Evolutionary conservation across 2,888 invertebrate genomes (phyloP).

Genomic region (Thumatha senex): DNA sequence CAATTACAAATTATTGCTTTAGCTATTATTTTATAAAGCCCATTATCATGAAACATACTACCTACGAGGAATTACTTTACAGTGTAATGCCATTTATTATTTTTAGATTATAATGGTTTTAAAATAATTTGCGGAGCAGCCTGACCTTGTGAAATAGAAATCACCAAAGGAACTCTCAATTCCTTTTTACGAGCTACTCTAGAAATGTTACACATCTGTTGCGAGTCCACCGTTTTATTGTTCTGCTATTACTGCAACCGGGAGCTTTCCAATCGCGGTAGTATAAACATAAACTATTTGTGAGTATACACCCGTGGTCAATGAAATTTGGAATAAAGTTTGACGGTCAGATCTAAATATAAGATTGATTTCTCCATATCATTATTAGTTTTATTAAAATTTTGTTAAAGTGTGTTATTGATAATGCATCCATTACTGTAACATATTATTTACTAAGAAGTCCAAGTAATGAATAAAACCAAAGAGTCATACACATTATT

Average conservation of each 20-base stretch:
- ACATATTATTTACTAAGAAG: no score
- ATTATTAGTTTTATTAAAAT: not conserved
- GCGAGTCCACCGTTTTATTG: slow-evolving; percentile 61
- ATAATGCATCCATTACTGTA: no score
- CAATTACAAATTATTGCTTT: slow-evolving; percentile 5
- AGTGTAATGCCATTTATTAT: not conserved
- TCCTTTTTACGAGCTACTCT: slow-evolving; percentile 59
- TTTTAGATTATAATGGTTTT: not conserved
- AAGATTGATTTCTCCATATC: slow-evolving; percentile 37
- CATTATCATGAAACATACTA: not conserved
- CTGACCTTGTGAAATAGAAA: not conserved
- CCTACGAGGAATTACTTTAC: not conserved
- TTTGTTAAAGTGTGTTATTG: no score
- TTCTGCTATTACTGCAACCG: slow-evolving; percentile 73
- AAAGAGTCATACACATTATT: no score
- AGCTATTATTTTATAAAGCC: slow-evolving; percentile 2
- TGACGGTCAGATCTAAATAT: slow-evolving; percentile 31
- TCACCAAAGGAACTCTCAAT: slow-evolving; percentile 5
- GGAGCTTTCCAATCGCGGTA: slow-evolving; percentile 35
- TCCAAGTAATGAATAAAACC: no score
- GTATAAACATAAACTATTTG: slow-evolving; percentile 26
- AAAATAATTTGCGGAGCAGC: not conserved
- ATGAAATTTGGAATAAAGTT: slow-evolving; percentile 42
- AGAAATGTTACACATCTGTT: slow-evolving; percentile 69
- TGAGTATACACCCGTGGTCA: slow-evolving; percentile 53